Percentiles rank a stretch among this genome's conserved stretches.
Evolutionary conservation across 2,113 vertebrate genomes (phyloP).

Genomic region (Hyperoodon ampullatus): DNA sequence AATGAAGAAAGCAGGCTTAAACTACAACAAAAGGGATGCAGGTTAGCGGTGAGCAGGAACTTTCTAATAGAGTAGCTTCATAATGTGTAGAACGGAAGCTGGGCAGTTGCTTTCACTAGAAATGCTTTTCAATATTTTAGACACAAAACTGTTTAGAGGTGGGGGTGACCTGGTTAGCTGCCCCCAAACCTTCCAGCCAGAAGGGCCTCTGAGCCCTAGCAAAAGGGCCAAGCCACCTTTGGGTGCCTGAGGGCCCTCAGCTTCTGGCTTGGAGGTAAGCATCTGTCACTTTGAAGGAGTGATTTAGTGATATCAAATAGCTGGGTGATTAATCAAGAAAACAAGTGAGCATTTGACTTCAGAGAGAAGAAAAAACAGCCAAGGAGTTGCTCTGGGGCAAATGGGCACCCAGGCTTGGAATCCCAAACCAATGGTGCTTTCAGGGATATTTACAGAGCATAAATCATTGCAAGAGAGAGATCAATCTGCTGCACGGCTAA

Average conservation of each 20-base stretch:
- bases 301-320: constrained; percentile 69
- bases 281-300: constrained; percentile 57
- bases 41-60: not conserved
- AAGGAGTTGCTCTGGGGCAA: constrained; percentile 28
- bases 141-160: not conserved
- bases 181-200: not conserved
- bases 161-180: not conserved
- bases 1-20: not conserved
- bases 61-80: not conserved
- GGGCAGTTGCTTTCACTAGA: not conserved
- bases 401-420: not conserved
- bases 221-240: constrained; percentile 52
- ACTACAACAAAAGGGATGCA: not conserved
- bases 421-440: not conserved
- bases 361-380: not conserved
- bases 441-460: constrained; percentile 30
- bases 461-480: not conserved
- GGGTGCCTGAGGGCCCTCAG: constrained; percentile 38
- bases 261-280: not conserved
- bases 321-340: constrained; percentile 69
- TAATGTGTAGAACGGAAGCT: not conserved
- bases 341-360: constrained; percentile 72
- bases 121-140: constrained; percentile 27
- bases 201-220: constrained; percentile 7
- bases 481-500: constrained; percentile 14